Base-by-base conservation (phyloP, 2,113 vertebrate genomes). In the human (Homo sapiens) region DNA sequence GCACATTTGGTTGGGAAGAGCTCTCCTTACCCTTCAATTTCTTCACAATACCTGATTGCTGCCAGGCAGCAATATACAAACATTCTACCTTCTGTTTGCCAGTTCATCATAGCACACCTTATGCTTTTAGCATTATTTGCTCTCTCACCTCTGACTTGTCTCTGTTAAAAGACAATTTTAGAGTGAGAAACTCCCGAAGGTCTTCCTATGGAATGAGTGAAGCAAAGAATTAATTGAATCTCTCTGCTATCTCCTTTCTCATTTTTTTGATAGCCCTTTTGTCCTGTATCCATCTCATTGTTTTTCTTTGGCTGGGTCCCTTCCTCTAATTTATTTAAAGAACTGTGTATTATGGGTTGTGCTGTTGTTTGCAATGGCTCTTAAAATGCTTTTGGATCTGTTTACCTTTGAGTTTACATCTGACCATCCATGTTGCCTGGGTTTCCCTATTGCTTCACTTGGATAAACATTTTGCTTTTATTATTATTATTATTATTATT, bases 171-270 rank as follows among this genome's bases (percentile, higher is more conserved):
- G 86, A 89, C 79, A 85, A 50, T 95, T 91, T 95, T 40, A 94
- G 78, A 97, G 82, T 92, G n/a, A 78, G 88, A 94, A 93, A 96
- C 89, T 96, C 94, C 91, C 73, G 79, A 55, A 95, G 35, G 48
- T 85, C 82, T 93, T 97, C 93, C 35, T 94, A 59, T 50, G n/a
- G 66, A 89, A 89, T 92, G 68, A 94, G 2, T 57, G 68, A 86
- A 95, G 86, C 86, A 91, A 97, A 94, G 86, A 97, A 93, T 95
- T 97, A 96, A 97, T 89, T 96, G 94, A 96, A 83, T 78, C 52
- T 92, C 92, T 96, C 59, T 96, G 61, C 50, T 89, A 79, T 94
- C 92, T 94, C 52, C 89, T 75, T 93, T 94, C 88, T 81, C 83
- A 75, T 97, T 97, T 96, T 95, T 84, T 90, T 2, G 13, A 96